Evolutionary conservation across 2,888 invertebrate genomes (phyloP), one percentile per base, ranked within the genome.

Genomic region (Amphipoea oculea): DNA sequence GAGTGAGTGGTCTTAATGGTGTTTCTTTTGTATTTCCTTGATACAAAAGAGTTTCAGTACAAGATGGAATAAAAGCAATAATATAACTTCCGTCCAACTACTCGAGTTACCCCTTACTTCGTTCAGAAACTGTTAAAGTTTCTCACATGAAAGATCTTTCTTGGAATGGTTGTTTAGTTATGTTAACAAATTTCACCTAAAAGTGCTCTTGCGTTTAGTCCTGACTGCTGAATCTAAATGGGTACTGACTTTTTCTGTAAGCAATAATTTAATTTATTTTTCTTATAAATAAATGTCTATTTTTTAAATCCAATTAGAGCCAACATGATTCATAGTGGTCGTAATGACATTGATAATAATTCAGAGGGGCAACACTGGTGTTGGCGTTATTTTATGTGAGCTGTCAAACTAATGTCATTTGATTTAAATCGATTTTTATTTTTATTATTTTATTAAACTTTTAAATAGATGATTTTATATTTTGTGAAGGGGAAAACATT

Each of bases 51-150:
- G 36, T 60, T 54, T 7, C n/a, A 45, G 12, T 23, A 20, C 5
- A 62, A 65, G 51, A 40, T 51, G 12, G 17, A 79, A 63, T 65
- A 48, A 76, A 80, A 71, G 36, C 36, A 74, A 73, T 76, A 74
- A 73, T 76, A 23, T 48, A 76, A 68, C 71, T 74, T 63, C 36
- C 40, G 12, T 29, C 40, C 29, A 57, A 73, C 29, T 60, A 36
- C 51, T 76, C 20, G 2, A 54, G 63, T 81, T 36, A 70, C 70
- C 17, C 40, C 66, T 73, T 65, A 40, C 40, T 63, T 74, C 1
- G 5, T 68, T 20, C 6, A 17, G 29, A 66, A 69, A 62, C 68
- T 40, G 9, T 71, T 71, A n/a, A 54, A 66, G 45, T 65, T 62
- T 60, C 29, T 23, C 23, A 70, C 42, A 48, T 70, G 36, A 66